Evolutionary conservation across 2,888 invertebrate genomes (phyloP).

Genomic region (Callosobruchus maculatus): DNA sequence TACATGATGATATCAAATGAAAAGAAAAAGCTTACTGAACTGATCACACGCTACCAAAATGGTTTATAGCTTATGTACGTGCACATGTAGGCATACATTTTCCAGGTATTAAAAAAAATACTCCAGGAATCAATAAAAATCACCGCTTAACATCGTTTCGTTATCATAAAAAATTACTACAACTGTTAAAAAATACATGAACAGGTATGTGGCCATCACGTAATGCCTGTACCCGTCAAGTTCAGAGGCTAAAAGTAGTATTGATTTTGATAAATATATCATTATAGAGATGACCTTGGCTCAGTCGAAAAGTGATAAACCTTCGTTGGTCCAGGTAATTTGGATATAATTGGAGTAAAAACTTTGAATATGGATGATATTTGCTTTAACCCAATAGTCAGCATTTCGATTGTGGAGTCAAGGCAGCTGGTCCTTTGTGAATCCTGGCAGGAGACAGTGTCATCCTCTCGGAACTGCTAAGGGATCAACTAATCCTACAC

Average conservation of each 20-base stretch:
- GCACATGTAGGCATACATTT: background rate
- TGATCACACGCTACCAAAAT: background rate
- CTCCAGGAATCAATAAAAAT: background rate
- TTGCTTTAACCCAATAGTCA: too few relatives aligned
- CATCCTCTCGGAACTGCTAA: too few relatives aligned
- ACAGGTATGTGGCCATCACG: background rate
- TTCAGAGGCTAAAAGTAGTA: background rate
- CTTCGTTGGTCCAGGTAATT: background rate
- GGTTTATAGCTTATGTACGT: background rate
- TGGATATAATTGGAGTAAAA: background rate
- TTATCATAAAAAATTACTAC: background rate
- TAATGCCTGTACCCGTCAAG: background rate
- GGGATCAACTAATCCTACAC: too few relatives aligned
- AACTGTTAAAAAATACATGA: background rate
- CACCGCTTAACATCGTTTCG: background rate
- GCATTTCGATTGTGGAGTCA: too few relatives aligned
- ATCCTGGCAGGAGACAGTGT: too few relatives aligned
- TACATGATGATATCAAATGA: too few relatives aligned
- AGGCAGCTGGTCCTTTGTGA: too few relatives aligned
- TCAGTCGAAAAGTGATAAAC: background rate
- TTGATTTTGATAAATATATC: conserved; percentile 4
- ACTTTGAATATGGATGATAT: too few relatives aligned
- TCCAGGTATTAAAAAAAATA: background rate
- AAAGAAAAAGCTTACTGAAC: too few relatives aligned
- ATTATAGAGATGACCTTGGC: conserved; percentile 4